Percentiles rank a stretch among this genome's conserved stretches.
Conservation (phyloP, 2,888 invertebrate species). For the Agonopterix arenella region DNA sequence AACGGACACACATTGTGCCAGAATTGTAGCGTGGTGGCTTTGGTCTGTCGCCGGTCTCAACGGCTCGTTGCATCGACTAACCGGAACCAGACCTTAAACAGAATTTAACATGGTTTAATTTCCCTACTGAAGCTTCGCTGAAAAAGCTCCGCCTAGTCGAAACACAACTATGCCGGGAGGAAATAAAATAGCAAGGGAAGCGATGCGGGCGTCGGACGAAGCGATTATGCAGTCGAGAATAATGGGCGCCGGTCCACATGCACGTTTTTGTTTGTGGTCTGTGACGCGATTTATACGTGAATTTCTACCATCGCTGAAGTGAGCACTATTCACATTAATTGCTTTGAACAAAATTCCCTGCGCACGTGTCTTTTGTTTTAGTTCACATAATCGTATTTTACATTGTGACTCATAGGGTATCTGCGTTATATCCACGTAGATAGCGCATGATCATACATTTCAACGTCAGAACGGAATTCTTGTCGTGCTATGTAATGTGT, state of each 20-base stretch:
- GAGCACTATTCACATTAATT: constrained; percentile 74
- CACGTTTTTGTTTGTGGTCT: constrained; percentile 77
- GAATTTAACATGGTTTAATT: constrained; percentile 75
- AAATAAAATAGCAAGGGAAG: constrained; percentile 74
- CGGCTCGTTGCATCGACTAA: constrained; percentile 51
- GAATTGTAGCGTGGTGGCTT: constrained; percentile 69
- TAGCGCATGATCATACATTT: no score
- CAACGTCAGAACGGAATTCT: no score
- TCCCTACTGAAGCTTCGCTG: constrained; percentile 48
- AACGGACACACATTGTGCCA: constrained; percentile 70
- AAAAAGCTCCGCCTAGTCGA: constrained; percentile 69
- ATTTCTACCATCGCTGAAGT: constrained; percentile 72
- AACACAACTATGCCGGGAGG: constrained; percentile 70
- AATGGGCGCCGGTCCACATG: constrained; percentile 74
- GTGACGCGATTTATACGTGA: constrained; percentile 76
- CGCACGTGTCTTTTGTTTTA: constrained; percentile 54
- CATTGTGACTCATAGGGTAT: not conserved
- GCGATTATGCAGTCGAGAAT: constrained; percentile 77
- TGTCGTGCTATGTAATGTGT: no score
- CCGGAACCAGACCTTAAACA: constrained; percentile 72
- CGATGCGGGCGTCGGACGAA: constrained; percentile 76
- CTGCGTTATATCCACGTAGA: no score
- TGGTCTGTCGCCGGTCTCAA: constrained; percentile 69
- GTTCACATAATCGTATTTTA: constrained; percentile 23
- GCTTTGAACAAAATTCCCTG: constrained; percentile 65